A percentile compares a stretch with the other conserved stretches of the same genome.
Evolutionary conservation across 1,140 invertebrate genomes (phyloP).

Genomic region (Penaeus japonicus): DNA sequence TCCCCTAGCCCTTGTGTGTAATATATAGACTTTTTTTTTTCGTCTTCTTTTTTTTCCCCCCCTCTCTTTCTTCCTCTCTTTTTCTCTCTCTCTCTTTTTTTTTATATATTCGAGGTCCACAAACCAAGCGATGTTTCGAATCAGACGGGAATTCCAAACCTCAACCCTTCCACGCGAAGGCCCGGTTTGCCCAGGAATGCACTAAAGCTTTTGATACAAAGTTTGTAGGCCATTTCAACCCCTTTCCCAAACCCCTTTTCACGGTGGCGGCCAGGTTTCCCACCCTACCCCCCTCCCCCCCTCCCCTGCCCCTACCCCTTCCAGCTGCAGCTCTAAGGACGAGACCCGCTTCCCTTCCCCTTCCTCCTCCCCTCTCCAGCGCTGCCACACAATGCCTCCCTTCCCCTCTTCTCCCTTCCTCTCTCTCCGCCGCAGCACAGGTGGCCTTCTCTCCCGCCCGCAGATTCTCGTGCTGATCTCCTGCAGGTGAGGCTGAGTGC

Average conservation of each 20-base stretch:
- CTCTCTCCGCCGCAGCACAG: neutral
- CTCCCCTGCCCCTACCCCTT: no score
- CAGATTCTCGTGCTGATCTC: no score
- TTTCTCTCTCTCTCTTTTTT: neutral
- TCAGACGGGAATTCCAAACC: neutral
- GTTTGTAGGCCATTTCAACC: conserved; percentile 37
- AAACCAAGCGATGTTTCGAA: no score
- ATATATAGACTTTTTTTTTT: neutral
- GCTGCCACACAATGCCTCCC: neutral
- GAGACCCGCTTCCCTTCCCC: neutral
- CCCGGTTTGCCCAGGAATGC: conserved; percentile 3
- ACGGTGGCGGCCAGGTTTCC: neutral
- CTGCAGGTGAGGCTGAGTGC: no score
- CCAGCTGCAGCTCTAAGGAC: neutral
- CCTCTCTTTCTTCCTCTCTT: no score
- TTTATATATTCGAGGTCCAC: no score
- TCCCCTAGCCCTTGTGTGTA: neutral
- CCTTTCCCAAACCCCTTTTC: neutral
- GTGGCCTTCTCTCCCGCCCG: neutral
- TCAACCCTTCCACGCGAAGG: neutral
- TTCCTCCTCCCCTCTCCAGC: neutral
- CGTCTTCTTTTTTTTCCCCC: no score
- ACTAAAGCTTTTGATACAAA: conserved; percentile 41
- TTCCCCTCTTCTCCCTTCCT: neutral
- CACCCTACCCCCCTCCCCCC: neutral